phyloP scores from a whole-genome alignment of 1,140 invertebrate genomes.

The Euwallacea similis region DNA sequence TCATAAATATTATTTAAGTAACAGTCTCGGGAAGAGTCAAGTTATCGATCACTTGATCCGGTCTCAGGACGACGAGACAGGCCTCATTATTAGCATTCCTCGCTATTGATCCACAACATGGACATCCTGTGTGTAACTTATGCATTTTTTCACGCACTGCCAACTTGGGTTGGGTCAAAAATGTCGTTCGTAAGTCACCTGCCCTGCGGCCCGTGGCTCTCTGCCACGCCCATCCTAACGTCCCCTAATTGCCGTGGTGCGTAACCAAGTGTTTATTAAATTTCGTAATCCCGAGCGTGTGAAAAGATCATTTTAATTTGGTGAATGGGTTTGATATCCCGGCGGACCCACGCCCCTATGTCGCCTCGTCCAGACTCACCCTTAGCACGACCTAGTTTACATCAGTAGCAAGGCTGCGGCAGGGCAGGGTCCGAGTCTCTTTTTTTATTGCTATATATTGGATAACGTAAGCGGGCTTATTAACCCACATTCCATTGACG shows the following conservation, averaged over 20 bases:
- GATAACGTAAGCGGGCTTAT: not conserved
- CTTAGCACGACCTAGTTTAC: not conserved
- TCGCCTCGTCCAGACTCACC: not conserved
- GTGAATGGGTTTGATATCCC: not conserved
- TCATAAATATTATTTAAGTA: too few relatives aligned
- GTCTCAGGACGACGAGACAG: too few relatives aligned
- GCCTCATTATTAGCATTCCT: too few relatives aligned
- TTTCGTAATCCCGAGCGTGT: not conserved
- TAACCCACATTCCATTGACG: constrained; percentile 8
- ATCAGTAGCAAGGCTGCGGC: not conserved
- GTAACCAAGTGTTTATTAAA: not conserved
- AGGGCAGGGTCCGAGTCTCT: not conserved
- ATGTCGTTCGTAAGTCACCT: not conserved
- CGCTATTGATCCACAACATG: too few relatives aligned
- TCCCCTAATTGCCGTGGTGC: not conserved
- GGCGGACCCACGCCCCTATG: not conserved
- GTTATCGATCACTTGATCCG: too few relatives aligned
- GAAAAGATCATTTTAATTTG: not conserved
- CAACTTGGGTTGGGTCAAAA: not conserved
- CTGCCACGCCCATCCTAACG: not conserved
- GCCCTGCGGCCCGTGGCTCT: not conserved
- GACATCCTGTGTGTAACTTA: not conserved
- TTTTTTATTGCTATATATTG: not conserved
- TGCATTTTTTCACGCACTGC: not conserved
- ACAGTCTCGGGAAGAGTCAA: too few relatives aligned